Evolutionary conservation across 2,113 vertebrate species (phyloP), one percentile per base, ranked within the genome.

Genomic region (Cyphomyrus discorhynchus): DNA sequence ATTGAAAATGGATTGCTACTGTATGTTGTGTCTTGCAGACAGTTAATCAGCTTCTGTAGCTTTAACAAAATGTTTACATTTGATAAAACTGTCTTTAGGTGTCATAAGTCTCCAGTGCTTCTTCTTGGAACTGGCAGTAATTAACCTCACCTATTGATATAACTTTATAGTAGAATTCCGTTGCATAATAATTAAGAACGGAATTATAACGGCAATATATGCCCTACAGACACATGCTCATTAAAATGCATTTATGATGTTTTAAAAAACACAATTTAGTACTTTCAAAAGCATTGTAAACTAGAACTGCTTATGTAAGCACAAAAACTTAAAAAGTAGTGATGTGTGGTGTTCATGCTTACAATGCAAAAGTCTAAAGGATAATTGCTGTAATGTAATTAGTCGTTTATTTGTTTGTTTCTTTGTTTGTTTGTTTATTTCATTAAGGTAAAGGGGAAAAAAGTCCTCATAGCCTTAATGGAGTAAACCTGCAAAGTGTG

Each of bases 371-470:
- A 88, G 62, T 91, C 92, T 90, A 91, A 92, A 90, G 89, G 89
- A 77, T 91, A 89, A 90, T 91, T 90, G 66, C 89, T 82, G 56
- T 50, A 70, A 88, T 87, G 88, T 89, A 90, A 92, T 92, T 31
- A 89, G 80, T 89, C 87, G 90, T 91, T 90, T 90, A 91, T 90
- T 86, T 90, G n/a, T 89, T 88, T 89, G 90, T 58, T 89, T 89
- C 89, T 85, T 31, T 27, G 42, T 85, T 87, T 83, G 17, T 39
- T 2, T 42, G 39, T 42, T 42, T 42, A 42, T 85, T 82, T 42
- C 31, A 45, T 82, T 82, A 42, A 42, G 5, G 31, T 21, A 21
- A 21, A 24, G 42, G 15, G 70, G 15, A 91, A 91, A 91, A 86
- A 86, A 86, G 35, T 90, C 91, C 86, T 88, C 88, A 87, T 88